Evolutionary conservation across 2,113 vertebrate genomes (phyloP).

Genomic region (Phalacrocorax carbo): DNA sequence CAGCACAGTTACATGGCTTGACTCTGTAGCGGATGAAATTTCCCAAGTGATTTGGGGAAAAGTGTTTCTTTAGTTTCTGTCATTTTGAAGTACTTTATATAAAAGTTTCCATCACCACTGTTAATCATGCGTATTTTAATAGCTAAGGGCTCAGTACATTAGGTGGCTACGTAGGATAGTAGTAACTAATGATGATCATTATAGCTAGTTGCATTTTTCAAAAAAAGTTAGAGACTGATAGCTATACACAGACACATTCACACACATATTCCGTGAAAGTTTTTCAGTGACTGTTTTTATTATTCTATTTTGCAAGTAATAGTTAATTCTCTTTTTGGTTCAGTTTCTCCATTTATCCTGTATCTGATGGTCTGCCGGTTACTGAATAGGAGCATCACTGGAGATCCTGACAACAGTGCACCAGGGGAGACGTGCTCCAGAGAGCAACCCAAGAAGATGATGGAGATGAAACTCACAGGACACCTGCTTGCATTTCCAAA

Average conservation of each 20-base stretch:
- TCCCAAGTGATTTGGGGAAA: background rate
- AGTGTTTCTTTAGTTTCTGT: background rate
- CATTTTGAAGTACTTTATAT: background rate
- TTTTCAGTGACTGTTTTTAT: background rate
- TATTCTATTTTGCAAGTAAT: background rate
- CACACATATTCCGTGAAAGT: background rate
- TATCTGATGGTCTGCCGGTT: background rate
- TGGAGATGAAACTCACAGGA: background rate
- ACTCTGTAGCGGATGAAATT: background rate
- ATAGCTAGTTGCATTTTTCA: background rate
- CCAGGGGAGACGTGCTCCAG: background rate
- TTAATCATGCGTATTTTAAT: background rate
- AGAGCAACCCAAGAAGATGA: background rate
- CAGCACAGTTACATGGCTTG: background rate
- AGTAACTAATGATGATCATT: background rate
- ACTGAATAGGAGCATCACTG: background rate
- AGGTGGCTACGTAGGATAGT: background rate
- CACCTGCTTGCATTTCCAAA: background rate
- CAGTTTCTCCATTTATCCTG: background rate
- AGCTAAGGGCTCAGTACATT: background rate
- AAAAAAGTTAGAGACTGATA: background rate
- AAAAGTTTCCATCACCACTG: background rate
- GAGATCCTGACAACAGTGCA: background rate
- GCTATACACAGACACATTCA: background rate
- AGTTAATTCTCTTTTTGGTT: background rate